Base-by-base conservation (phyloP, 1,140 invertebrate genomes). In the Monochamus saltuarius region DNA sequence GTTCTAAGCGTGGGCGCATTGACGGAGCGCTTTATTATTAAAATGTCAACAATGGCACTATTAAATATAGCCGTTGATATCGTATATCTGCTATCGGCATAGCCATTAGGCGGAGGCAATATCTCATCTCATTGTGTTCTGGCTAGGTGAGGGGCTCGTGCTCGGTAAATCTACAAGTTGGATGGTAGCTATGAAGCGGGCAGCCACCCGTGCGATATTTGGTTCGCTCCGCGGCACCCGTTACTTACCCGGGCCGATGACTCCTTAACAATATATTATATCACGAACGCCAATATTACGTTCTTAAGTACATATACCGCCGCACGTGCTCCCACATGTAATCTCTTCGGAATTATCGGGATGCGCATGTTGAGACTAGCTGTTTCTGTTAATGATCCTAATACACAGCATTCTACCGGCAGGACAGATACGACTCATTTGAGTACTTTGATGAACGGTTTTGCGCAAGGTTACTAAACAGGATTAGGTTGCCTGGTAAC, bases 201-300 rank as follows among this genome's bases (percentile, higher is more conserved):
- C 68, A 70, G 65, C 68, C 68, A 70, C 68, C 68, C 68, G 68
- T 70, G 63, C 68, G 65, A 67, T 67, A 70, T 70, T 70, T 65
- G 60, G 68, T 56, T 59, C 65, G 68, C 43, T 70, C 63, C 46
- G 56, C 51, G 63, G 68, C 62, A 65, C 53, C 68, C 68, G 68
- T 70, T 70, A 70, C 57, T 59, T 39, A 58, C 58, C 36, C 55
- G 55, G 65, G 68, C 65, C 68, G 68, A 70, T 70, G 68, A 70
- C 68, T 69, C 56, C 56, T 59, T 61, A 64, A 68, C 64, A 66
- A 61, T 63, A 63, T 66, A 63, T 68, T 62, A 67, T 62, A 64
- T 61, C 62, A 60, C 43, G 52, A 53, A 55, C 55, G 42, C 39
- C 57, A 49, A 57, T 36, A 51, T 56, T 56, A 56, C 36, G 38